Percentiles rank a stretch among this genome's conserved stretches.
phyloP scores from a whole-genome alignment of 1,140 invertebrate genomes.

The Sarcophaga peregrina region DNA sequence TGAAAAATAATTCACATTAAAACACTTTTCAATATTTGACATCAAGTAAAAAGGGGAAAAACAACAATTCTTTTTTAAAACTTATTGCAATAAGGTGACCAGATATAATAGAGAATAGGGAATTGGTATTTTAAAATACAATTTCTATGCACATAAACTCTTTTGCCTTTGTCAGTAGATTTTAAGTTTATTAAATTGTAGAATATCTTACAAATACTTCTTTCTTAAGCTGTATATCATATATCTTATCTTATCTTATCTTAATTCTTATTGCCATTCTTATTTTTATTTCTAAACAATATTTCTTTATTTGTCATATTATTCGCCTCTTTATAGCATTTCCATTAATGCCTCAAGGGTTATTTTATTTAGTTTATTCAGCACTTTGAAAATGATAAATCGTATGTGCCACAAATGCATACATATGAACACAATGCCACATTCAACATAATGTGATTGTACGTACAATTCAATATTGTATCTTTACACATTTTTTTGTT shows the following conservation, averaged over 20 bases:
- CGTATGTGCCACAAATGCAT: not conserved
- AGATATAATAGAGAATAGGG: no score
- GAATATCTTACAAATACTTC: not conserved
- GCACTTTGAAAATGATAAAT: conserved; percentile 19
- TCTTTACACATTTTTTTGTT: not conserved
- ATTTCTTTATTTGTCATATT: no score
- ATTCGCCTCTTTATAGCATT: no score
- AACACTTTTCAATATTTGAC: no score
- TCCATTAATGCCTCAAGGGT: not conserved
- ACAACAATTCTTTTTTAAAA: no score
- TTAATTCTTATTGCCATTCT: no score
- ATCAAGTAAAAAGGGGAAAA: no score
- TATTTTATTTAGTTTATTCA: conserved; percentile 14
- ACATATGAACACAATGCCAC: not conserved
- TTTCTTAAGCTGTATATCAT: not conserved
- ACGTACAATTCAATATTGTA: not conserved
- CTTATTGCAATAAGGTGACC: no score
- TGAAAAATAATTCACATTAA: no score
- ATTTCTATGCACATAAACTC: no score
- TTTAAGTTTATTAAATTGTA: conserved; percentile 19
- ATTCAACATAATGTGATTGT: not conserved
- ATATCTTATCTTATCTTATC: not conserved
- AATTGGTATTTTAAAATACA: no score
- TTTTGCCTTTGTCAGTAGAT: not conserved
- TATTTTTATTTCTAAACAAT: no score